These are phyloP conservation scores for Caenorhabditis sinica DNA, from an alignment of 2,888 invertebrate species.

Conservation along the genomic window DNA sequence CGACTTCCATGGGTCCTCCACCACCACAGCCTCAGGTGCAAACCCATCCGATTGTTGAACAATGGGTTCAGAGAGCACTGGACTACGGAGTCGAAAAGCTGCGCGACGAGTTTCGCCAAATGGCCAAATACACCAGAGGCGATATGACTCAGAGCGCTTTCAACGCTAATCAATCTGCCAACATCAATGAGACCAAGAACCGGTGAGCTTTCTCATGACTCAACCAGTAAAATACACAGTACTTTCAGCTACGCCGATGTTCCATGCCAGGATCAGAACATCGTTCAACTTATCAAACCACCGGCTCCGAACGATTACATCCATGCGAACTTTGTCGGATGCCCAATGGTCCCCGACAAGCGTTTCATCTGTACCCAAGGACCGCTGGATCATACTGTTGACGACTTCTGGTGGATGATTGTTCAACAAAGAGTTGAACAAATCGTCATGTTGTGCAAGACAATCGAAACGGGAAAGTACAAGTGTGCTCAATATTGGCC, in stretches of 20 bases:
- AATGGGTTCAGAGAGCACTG: slow-evolving; percentile 66
- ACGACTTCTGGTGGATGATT: slow-evolving; percentile 72
- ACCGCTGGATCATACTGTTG: slow-evolving; percentile 68
- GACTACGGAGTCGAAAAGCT: slow-evolving; percentile 72
- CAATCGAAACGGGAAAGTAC: slow-evolving; percentile 83
- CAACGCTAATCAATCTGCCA: slow-evolving; percentile 61
- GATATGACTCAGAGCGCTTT: slow-evolving; percentile 72
- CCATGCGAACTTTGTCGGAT: slow-evolving; percentile 77
- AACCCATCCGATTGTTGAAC: slow-evolving; percentile 53
- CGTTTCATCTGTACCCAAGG: slow-evolving; percentile 78
- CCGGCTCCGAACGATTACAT: slow-evolving; percentile 70
- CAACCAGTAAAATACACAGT: neutral
- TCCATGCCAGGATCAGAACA: slow-evolving; percentile 74
- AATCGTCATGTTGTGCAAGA: slow-evolving; percentile 76
- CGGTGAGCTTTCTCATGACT: slow-evolving; percentile 19
- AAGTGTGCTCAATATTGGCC: slow-evolving; percentile 88
- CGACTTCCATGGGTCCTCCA: slow-evolving; percentile 9
- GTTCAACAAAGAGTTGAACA: slow-evolving; percentile 65
- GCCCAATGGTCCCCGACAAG: slow-evolving; percentile 62
- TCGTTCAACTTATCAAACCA: slow-evolving; percentile 71
- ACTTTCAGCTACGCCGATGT: slow-evolving; percentile 73
- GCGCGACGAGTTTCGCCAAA: slow-evolving; percentile 71
- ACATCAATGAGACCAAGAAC: slow-evolving; percentile 33
- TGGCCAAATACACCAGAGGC: slow-evolving; percentile 72
- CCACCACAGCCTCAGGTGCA: slow-evolving; percentile 16